Conservation (phyloP, 2,797 vertebrate genomes). For the Gorsachius magnificus region DNA sequence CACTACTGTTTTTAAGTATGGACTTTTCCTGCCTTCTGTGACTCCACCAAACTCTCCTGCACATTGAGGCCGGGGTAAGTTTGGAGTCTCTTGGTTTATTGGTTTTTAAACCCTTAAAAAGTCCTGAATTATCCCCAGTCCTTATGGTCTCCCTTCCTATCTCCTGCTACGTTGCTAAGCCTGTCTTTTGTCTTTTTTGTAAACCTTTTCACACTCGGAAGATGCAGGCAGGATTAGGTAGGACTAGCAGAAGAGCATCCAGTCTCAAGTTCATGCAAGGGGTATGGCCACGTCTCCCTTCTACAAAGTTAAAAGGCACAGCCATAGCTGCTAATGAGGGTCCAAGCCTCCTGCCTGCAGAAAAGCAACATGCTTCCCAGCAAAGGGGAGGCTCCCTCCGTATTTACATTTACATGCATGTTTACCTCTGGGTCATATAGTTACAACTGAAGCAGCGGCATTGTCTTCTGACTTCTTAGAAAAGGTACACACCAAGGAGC, state of each 20-base stretch:
- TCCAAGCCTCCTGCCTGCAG: neutral
- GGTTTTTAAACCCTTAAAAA: neutral
- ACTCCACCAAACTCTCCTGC: neutral
- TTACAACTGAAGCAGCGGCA: neutral
- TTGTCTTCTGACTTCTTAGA: neutral
- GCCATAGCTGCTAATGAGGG: neutral
- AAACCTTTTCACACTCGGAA: neutral
- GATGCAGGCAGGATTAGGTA: neutral
- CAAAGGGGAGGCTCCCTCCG: neutral
- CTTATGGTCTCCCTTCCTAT: neutral
- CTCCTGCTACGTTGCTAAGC: neutral
- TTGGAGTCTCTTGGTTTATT: neutral
- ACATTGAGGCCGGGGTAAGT: neutral
- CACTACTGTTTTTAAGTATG: neutral
- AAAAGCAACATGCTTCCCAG: neutral
- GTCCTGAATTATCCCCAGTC: neutral
- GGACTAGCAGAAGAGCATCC: neutral
- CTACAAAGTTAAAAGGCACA: neutral
- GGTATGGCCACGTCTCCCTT: neutral
- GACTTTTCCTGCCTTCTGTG: neutral
- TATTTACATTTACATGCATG: neutral
- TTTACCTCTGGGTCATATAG: neutral
- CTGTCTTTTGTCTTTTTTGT: neutral
- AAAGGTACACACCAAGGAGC: neutral
- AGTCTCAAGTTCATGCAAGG: neutral